These are phyloP conservation scores for Corbicula japonica DNA, from an alignment of 2,888 invertebrate species.

Conservation along the genomic window DNA sequence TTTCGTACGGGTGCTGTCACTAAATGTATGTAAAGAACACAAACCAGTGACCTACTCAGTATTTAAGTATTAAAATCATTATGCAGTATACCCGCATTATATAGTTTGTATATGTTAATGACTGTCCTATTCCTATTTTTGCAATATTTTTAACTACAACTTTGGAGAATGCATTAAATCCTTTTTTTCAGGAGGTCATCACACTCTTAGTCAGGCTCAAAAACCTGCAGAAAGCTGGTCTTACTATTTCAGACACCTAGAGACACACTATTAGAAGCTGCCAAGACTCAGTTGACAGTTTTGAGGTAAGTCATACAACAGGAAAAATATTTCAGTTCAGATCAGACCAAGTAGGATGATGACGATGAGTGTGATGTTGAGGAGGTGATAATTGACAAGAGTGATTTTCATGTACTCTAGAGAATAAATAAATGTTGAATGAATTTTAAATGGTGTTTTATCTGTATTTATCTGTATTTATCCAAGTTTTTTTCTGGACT, in stretches of 20 bases:
- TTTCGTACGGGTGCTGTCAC: slow-evolving; percentile 30
- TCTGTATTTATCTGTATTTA: too few relatives aligned
- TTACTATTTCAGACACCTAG: slow-evolving; percentile 3
- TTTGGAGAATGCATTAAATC: background rate
- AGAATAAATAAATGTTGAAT: too few relatives aligned
- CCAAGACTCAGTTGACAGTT: slow-evolving; percentile 6
- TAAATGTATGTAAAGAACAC: slow-evolving; percentile 30
- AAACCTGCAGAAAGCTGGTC: slow-evolving; percentile 5
- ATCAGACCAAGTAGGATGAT: too few relatives aligned
- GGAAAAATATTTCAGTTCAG: too few relatives aligned
- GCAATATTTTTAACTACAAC: too few relatives aligned
- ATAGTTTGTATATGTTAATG: slow-evolving; percentile 3
- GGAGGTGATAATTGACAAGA: too few relatives aligned
- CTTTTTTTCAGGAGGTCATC: slow-evolving; percentile 26
- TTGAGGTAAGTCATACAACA: slow-evolving; percentile 1
- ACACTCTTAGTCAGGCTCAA: slow-evolving; percentile 10
- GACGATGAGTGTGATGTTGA: too few relatives aligned
- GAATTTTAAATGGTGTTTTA: too few relatives aligned
- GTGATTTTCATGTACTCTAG: too few relatives aligned
- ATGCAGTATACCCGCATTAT: background rate
- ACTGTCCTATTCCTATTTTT: slow-evolving; percentile 3
- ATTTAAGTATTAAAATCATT: background rate
- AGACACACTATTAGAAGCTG: slow-evolving; percentile 6
- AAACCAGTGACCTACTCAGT: background rate
- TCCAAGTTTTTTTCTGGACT: too few relatives aligned